Evolutionary conservation across 2,113 vertebrate species (phyloP).

Genomic region (Ammodramus savannarum): DNA sequence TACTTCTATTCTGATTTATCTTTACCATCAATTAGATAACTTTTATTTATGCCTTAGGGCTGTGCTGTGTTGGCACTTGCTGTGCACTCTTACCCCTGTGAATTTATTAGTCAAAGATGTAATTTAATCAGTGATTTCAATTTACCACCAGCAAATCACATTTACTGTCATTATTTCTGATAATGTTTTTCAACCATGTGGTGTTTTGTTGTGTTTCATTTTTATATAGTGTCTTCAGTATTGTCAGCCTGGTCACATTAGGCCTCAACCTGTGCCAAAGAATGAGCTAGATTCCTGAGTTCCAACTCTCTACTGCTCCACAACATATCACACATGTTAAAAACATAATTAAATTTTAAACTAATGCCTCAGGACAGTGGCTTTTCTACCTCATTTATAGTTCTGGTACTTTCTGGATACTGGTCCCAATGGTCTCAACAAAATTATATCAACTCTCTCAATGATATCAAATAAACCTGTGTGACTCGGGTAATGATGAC

Average conservation of each 20-base stretch:
- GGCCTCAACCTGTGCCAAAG: neutral
- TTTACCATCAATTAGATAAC: conserved; percentile 70
- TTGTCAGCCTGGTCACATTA: conserved; percentile 11
- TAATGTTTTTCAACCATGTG: conserved; percentile 28
- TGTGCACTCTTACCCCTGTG: conserved; percentile 48
- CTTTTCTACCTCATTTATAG: neutral
- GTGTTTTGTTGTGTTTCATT: neutral
- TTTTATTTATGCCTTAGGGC: conserved; percentile 68
- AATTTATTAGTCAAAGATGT: conserved; percentile 70
- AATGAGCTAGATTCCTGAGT: neutral
- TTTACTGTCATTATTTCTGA: conserved; percentile 50
- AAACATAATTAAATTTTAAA: neutral
- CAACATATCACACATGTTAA: neutral
- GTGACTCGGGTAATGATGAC: neutral
- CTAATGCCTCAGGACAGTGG: neutral
- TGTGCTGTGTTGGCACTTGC: conserved; percentile 51
- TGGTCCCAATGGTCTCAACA: neutral
- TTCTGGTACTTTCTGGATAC: neutral
- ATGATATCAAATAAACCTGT: neutral
- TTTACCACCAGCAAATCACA: conserved; percentile 69
- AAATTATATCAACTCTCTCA: neutral
- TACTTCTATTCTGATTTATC: conserved; percentile 64
- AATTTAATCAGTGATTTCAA: conserved; percentile 78
- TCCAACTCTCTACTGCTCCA: neutral
- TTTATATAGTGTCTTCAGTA: conserved; percentile 13